phyloP scores from a whole-genome alignment of 2,113 vertebrate genomes.

The Trematocara marginatum region DNA sequence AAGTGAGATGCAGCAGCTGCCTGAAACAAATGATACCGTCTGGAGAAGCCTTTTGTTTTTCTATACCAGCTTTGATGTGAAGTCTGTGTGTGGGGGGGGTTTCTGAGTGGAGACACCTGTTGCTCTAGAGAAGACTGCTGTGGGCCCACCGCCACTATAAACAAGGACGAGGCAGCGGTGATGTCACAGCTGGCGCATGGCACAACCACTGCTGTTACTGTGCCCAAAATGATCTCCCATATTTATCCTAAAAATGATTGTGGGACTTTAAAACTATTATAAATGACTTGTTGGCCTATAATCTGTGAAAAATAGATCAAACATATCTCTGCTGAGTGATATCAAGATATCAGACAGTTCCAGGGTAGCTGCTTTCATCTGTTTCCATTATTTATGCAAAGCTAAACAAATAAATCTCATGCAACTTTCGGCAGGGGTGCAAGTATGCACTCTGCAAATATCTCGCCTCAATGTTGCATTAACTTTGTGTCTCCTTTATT shows the following conservation, averaged over 20 bases:
- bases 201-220: neutral
- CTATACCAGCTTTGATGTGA: neutral
- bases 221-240: neutral
- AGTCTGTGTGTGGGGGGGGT: rapidly evolving
- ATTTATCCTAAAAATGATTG: neutral
- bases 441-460: neutral
- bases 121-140: neutral
- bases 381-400: neutral
- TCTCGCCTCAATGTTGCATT: neutral
- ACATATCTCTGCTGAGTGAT: neutral
- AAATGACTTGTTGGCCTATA: neutral
- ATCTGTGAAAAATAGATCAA: neutral
- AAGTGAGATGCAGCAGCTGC: neutral
- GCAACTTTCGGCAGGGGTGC: neutral
- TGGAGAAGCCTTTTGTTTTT: neutral
- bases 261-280: neutral
- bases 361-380: neutral
- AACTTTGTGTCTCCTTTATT: neutral
- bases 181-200: neutral
- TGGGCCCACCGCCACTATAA: neutral
- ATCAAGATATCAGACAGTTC: neutral
- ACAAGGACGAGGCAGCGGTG: neutral
- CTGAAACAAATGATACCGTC: neutral
- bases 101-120: neutral
- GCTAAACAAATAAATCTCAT: neutral